Conservation (phyloP, 2,113 vertebrate genomes). For the Stigmatopora argus region DNA sequence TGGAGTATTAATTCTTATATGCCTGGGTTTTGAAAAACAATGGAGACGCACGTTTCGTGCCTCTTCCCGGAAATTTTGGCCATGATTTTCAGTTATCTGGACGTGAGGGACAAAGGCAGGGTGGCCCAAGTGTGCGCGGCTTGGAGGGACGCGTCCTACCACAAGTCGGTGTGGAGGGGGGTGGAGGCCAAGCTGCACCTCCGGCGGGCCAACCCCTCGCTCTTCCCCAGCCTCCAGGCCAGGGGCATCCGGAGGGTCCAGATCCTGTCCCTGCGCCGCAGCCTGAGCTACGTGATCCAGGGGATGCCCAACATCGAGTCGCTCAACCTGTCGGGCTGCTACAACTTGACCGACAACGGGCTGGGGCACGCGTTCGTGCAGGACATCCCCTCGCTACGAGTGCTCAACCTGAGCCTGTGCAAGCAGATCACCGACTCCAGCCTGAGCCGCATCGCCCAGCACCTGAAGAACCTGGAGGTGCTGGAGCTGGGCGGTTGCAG, state of each 20-base stretch:
- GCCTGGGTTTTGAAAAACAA: conserved; percentile 96
- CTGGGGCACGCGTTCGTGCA: conserved; percentile 97
- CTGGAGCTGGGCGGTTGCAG: conserved; percentile 96
- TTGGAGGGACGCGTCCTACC: conserved; percentile 97
- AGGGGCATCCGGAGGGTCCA: conserved; percentile 92
- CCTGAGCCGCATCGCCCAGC: conserved; percentile 93
- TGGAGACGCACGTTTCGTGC: conserved; percentile 96
- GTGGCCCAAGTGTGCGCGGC: conserved; percentile 94
- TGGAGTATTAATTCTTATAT: conserved; percentile 68
- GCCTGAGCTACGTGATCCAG: conserved; percentile 98
- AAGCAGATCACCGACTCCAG: conserved; percentile 99
- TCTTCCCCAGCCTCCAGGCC: conserved; percentile 96
- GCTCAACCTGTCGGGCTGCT: conserved; percentile 97
- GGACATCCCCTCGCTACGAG: conserved; percentile 89
- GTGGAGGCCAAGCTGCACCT: conserved; percentile 97
- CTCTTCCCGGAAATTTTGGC: conserved; percentile 97
- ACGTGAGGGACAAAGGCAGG: conserved; percentile 95
- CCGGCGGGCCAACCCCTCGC: conserved; percentile 93
- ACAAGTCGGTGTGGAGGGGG: conserved; percentile 97
- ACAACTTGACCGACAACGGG: conserved; percentile 98
- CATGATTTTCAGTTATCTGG: conserved; percentile 98
- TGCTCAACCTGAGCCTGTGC: conserved; percentile 94
- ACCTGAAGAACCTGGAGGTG: conserved; percentile 94
- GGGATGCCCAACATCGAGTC: conserved; percentile 97
- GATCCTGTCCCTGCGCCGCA: conserved; percentile 94